Conservation (phyloP, 2,888 invertebrate genomes). For the Euproctis similis region DNA sequence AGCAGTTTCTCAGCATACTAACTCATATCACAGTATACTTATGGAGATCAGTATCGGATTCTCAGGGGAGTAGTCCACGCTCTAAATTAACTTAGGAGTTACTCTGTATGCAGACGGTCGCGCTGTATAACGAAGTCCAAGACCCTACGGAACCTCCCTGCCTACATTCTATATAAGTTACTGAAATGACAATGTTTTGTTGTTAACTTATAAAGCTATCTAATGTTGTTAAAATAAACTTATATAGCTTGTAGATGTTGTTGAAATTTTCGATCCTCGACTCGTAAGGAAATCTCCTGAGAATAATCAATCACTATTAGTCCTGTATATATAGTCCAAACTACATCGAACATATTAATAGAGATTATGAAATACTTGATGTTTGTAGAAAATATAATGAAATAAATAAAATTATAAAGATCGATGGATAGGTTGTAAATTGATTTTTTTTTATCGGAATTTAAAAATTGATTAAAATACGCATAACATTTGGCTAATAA, state of each 20-base stretch:
- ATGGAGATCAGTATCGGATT: constrained; percentile 42
- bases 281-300: constrained; percentile 20
- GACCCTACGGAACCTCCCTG: constrained; percentile 37
- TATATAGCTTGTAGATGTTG: constrained; percentile 24
- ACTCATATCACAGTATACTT: constrained; percentile 51
- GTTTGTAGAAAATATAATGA: too few relatives aligned
- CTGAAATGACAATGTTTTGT: constrained; percentile 29
- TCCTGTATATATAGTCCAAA: too few relatives aligned
- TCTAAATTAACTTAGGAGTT: constrained; percentile 67
- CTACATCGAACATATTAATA: too few relatives aligned
- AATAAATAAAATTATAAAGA: too few relatives aligned
- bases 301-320: constrained; percentile 16
- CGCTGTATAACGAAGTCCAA: constrained; percentile 57
- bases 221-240: constrained; percentile 34
- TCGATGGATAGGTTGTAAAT: too few relatives aligned
- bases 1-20: too few relatives aligned
- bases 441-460: too few relatives aligned
- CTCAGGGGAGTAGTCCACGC: constrained; percentile 45
- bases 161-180: constrained; percentile 33
- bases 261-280: constrained; percentile 35
- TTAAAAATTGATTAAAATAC: too few relatives aligned
- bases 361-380: too few relatives aligned
- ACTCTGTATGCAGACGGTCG: constrained; percentile 68
- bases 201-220: constrained; percentile 28
- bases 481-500: too few relatives aligned